Conservation (phyloP, 2,113 vertebrate species). For the Cololabis saira region DNA sequence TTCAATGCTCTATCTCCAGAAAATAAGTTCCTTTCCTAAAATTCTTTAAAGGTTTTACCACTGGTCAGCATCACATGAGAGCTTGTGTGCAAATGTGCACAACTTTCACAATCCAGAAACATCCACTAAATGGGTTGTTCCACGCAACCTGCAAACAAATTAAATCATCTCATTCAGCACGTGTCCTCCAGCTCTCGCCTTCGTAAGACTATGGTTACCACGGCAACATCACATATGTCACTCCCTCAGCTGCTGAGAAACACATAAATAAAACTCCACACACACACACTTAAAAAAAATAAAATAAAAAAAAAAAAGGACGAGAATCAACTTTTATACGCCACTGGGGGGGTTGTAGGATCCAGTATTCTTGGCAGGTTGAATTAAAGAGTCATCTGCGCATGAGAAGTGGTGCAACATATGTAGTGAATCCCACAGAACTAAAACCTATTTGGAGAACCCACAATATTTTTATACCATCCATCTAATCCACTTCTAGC, state of each 20-base stretch:
- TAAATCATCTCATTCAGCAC: conserved; percentile 45
- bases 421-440: not conserved
- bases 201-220: conserved; percentile 46
- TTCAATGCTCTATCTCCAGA: too few species aligned
- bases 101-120: not conserved
- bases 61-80: too few species aligned
- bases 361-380: conserved; percentile 12
- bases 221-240: conserved; percentile 65
- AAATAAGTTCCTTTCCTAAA: too few species aligned
- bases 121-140: conserved; percentile 28
- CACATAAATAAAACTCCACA: conserved; percentile 39
- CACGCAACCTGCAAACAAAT: conserved; percentile 49
- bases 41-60: too few species aligned
- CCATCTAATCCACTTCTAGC: too few species aligned
- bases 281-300: too few species aligned
- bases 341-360: conserved; percentile 15
- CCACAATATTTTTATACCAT: not conserved
- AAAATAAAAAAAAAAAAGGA: conserved; percentile 40
- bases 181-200: conserved; percentile 23
- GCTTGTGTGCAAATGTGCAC: conserved; percentile 3
- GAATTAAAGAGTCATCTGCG: conserved; percentile 5
- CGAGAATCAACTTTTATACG: conserved; percentile 40
- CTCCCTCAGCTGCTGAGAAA: conserved; percentile 20
- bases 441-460: not conserved
- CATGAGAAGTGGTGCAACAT: not conserved